Evolutionary conservation across 2,113 vertebrate genomes (phyloP).

Genomic region (Sarotherodon lohbergeri): DNA sequence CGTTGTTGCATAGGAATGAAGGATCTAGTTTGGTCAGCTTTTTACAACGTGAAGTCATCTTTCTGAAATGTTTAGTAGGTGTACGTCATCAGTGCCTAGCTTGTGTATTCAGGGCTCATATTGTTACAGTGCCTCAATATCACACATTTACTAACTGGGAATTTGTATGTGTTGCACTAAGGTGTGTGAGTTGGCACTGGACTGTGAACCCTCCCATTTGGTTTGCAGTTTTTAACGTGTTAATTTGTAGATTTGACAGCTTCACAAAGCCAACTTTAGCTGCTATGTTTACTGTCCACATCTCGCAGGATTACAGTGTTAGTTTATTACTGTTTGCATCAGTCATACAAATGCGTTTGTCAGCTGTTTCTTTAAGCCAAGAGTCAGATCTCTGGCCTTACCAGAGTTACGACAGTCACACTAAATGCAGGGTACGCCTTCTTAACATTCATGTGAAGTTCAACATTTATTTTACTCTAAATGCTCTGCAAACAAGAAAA

Average conservation of each 20-base stretch:
- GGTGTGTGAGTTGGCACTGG: background rate
- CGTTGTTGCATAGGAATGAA: slow-evolving; percentile 33
- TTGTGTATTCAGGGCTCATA: background rate
- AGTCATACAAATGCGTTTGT: background rate
- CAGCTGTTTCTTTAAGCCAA: background rate
- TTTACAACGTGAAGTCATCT: slow-evolving; percentile 36
- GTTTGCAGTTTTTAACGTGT: background rate
- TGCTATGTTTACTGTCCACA: background rate
- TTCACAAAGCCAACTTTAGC: background rate
- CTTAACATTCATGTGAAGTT: background rate
- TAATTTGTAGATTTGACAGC: background rate
- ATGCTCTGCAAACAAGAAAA: background rate
- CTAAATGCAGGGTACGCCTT: background rate
- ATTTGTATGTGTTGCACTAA: background rate
- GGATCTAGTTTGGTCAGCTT: slow-evolving; percentile 54
- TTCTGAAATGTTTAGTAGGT: background rate
- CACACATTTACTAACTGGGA: background rate
- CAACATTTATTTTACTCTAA: background rate
- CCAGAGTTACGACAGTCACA: background rate
- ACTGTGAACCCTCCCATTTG: background rate
- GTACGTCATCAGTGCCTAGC: slow-evolving; percentile 2
- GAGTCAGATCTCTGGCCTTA: background rate
- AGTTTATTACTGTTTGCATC: background rate
- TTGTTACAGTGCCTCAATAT: background rate
- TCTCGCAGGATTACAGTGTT: background rate